phyloP scores from a whole-genome alignment of 2,888 invertebrate species.

The Philereme vetulata region DNA sequence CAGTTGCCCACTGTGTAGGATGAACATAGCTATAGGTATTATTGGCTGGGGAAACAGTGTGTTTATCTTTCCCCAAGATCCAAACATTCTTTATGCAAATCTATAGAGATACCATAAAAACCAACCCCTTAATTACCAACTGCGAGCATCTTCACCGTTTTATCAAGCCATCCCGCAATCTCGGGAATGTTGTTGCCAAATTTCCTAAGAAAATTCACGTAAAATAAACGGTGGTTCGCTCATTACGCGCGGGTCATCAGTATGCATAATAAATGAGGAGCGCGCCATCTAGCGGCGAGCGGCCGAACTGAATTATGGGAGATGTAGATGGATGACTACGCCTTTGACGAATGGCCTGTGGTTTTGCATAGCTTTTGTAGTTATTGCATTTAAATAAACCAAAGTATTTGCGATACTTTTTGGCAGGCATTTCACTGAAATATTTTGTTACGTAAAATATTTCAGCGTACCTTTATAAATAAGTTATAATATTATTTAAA shows the following conservation, averaged over 20 bases:
- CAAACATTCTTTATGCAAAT: constrained; percentile 34
- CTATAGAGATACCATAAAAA: constrained; percentile 36
- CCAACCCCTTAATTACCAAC: constrained; percentile 42
- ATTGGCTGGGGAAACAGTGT: neutral
- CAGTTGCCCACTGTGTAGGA: no score
- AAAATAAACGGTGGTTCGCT: constrained; percentile 59
- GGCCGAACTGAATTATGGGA: constrained; percentile 65
- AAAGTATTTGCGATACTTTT: no score
- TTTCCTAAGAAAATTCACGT: constrained; percentile 65
- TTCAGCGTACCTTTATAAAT: no score
- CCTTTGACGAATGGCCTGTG: constrained; percentile 51
- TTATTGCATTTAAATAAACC: no score
- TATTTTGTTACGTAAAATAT: no score
- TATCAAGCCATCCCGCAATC: constrained; percentile 71
- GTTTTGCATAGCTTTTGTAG: no score
- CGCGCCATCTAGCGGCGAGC: constrained; percentile 70
- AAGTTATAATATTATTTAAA: no score
- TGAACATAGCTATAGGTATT: neutral
- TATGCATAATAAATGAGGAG: constrained; percentile 90
- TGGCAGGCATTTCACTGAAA: no score
- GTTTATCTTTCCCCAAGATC: constrained; percentile 15
- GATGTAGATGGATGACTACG: constrained; percentile 62
- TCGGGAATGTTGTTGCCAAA: constrained; percentile 67
- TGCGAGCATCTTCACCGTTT: constrained; percentile 42
- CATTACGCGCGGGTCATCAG: constrained; percentile 89